A percentile compares a stretch with the other conserved stretches of the same genome.
Conservation (phyloP, 2,888 invertebrate species). For the Euplagia quadripunctaria region DNA sequence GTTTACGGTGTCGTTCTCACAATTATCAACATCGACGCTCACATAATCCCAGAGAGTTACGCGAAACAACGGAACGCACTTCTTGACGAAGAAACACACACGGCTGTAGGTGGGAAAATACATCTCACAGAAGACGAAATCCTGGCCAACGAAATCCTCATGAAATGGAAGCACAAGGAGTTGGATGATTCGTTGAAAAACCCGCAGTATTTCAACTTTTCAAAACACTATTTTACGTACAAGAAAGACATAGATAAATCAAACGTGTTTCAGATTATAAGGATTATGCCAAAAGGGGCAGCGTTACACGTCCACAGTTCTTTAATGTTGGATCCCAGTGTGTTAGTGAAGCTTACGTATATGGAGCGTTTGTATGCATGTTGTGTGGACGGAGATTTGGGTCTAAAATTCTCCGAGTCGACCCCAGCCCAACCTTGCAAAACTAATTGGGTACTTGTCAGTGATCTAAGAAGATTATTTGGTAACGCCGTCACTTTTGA, state of each 20-base stretch:
- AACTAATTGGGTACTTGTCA: slow-evolving; percentile 82
- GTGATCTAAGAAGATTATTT: slow-evolving; percentile 77
- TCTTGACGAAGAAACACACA: slow-evolving; percentile 75
- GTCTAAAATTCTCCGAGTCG: slow-evolving; percentile 71
- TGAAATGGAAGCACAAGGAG: slow-evolving; percentile 86
- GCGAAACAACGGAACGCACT: slow-evolving; percentile 56
- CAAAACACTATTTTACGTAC: slow-evolving; percentile 89
- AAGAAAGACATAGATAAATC: slow-evolving; percentile 88
- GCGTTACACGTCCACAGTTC: slow-evolving; percentile 91
- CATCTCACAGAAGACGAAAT: slow-evolving; percentile 80
- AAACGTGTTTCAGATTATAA: slow-evolving; percentile 89
- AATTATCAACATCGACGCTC: slow-evolving; percentile 53
- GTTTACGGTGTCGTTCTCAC: slow-evolving; percentile 46
- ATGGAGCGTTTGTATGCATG: slow-evolving; percentile 88
- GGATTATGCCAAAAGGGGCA: slow-evolving; percentile 92
- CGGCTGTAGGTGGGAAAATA: slow-evolving; percentile 83
- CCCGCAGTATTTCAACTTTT: slow-evolving; percentile 87
- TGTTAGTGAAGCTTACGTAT: slow-evolving; percentile 88
- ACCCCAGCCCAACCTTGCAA: slow-evolving; percentile 70
- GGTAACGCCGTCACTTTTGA: slow-evolving; percentile 83
- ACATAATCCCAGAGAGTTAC: slow-evolving; percentile 57
- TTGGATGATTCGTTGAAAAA: slow-evolving; percentile 79
- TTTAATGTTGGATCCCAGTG: slow-evolving; percentile 88
- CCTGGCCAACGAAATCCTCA: slow-evolving; percentile 86
- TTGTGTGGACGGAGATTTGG: slow-evolving; percentile 60